Percentiles rank a stretch among this genome's conserved stretches.
Evolutionary conservation across 2,888 invertebrate genomes (phyloP).

Genomic region (Eupithecia dodoneata): DNA sequence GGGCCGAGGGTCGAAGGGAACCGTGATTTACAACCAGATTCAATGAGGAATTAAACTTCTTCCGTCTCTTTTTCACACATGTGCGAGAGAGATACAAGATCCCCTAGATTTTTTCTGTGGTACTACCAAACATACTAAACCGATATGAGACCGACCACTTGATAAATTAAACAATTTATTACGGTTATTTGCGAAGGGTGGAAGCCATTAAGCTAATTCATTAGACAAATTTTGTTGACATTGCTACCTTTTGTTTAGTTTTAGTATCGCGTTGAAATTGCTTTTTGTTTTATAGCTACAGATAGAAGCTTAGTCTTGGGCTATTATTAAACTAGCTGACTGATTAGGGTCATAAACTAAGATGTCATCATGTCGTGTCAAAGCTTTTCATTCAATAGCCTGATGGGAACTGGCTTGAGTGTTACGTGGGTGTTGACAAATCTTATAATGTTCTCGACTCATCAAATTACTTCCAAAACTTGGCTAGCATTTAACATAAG

Average conservation of each 20-base stretch:
- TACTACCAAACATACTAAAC: slow-evolving; percentile 60
- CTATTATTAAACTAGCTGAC: not conserved
- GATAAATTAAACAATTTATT: slow-evolving; percentile 82
- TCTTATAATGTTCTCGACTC: not conserved
- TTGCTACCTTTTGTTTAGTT: slow-evolving; percentile 27
- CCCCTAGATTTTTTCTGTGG: slow-evolving; percentile 37
- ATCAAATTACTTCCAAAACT: slow-evolving; percentile 14
- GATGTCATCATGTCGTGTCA: not conserved
- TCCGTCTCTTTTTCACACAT: slow-evolving; percentile 32
- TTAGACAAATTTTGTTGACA: slow-evolving; percentile 47
- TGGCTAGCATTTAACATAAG: slow-evolving; percentile 3
- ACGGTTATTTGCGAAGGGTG: slow-evolving; percentile 70
- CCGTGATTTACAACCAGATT: slow-evolving; percentile 45
- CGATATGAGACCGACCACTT: slow-evolving; percentile 69
- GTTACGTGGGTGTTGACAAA: slow-evolving; percentile 15
- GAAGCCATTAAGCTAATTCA: slow-evolving; percentile 48
- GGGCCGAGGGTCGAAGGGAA: slow-evolving; percentile 47
- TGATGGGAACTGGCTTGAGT: not conserved
- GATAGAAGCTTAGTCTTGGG: not conserved
- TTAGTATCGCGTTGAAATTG: slow-evolving; percentile 12
- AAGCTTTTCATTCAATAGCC: not conserved
- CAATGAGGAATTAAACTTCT: slow-evolving; percentile 43
- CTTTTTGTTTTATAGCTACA: slow-evolving; percentile 1
- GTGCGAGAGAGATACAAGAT: slow-evolving; percentile 39
- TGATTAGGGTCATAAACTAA: slow-evolving; percentile 1